Conservation (phyloP, 2,113 vertebrate species). For the Antechinus flavipes region DNA sequence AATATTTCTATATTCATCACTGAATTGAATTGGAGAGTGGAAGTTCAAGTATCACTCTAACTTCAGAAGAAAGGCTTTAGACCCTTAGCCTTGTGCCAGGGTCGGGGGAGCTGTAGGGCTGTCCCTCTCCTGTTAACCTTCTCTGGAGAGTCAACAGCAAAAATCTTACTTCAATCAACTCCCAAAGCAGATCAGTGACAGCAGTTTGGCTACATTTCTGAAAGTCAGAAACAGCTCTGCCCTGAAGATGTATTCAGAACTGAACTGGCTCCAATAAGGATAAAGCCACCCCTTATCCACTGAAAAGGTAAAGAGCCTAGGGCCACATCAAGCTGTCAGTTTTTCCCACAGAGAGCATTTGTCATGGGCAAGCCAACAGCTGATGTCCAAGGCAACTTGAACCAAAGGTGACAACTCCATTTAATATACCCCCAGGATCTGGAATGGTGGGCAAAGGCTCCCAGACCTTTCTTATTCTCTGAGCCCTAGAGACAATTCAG, state of each 20-base stretch:
- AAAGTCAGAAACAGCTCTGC: not conserved
- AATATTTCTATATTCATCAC: not conserved
- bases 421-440: not conserved
- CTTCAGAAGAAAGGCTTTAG: not conserved
- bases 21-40: not conserved
- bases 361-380: not conserved
- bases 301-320: not conserved
- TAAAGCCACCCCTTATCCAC: not conserved
- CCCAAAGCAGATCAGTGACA: slow-evolving; percentile 1
- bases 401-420: slow-evolving; percentile 4
- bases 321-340: not conserved
- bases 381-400: not conserved
- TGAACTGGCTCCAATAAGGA: not conserved
- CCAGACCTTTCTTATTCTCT: not conserved
- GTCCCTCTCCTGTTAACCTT: not conserved
- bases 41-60: not conserved
- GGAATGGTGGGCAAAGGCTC: not conserved
- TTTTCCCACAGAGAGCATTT: not conserved
- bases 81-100: not conserved
- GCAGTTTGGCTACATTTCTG: not conserved
- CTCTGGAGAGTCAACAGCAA: not conserved
- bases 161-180: not conserved
- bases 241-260: not conserved
- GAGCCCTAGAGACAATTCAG: not conserved
- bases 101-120: not conserved